phyloP scores from a whole-genome alignment of 2,888 invertebrate genomes.

The Sphaerophoria rueppellii region DNA sequence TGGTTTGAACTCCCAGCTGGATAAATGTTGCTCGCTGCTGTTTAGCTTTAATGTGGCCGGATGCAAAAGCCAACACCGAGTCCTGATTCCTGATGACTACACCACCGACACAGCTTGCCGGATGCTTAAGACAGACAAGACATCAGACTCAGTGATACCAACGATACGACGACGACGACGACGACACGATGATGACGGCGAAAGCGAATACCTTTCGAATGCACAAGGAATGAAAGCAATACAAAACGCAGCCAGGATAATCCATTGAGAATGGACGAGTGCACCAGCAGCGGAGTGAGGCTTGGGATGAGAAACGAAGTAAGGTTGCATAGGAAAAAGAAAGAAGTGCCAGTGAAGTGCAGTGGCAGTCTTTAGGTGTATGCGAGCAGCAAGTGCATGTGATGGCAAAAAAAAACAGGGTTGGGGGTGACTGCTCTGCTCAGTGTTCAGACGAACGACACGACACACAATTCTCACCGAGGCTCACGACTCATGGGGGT shows the following conservation, averaged over 20 bases:
- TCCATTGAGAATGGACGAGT: slow-evolving; percentile 10
- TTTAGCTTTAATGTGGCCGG: slow-evolving; percentile 65
- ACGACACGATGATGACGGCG: too few relatives aligned
- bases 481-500: slow-evolving; percentile 58
- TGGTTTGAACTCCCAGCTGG: slow-evolving; percentile 30
- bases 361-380: slow-evolving; percentile 49
- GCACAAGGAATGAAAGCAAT: slow-evolving; percentile 30
- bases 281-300: slow-evolving; percentile 4
- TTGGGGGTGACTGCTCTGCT: slow-evolving; percentile 43
- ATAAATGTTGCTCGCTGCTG: slow-evolving; percentile 4
- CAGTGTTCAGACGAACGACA: not conserved
- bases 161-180: not conserved
- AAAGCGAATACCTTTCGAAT: slow-evolving; percentile 27
- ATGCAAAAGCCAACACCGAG: slow-evolving; percentile 51
- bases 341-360: slow-evolving; percentile 39
- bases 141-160: slow-evolving; percentile 48
- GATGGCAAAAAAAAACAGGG: slow-evolving; percentile 37
- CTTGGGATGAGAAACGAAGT: slow-evolving; percentile 2
- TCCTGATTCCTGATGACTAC: slow-evolving; percentile 25
- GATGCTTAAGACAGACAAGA: slow-evolving; percentile 54
- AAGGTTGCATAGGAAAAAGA: not conserved
- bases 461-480: not conserved
- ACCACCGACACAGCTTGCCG: slow-evolving; percentile 63
- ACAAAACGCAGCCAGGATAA: slow-evolving; percentile 66
- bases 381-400: slow-evolving; percentile 56